Evolutionary conservation across 2,113 vertebrate genomes (phyloP), one percentile per base, ranked within the genome.

Genomic region (Corythornis cristatus): DNA sequence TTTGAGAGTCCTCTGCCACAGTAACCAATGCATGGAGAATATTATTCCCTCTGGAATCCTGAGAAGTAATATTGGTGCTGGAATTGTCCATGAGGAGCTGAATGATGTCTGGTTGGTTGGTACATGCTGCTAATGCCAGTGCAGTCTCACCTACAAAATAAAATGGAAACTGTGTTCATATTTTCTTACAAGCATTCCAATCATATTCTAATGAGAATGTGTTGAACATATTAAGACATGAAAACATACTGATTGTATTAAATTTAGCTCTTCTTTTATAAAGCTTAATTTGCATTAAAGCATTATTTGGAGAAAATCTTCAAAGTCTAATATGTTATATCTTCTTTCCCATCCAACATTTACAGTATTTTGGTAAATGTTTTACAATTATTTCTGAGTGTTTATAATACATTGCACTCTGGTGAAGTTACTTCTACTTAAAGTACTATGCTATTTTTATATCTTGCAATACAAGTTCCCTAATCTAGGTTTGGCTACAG

Each of bases 101-200:
- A 31, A 98, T 97, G 3, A 98, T 98, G 83, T 98, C 98, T 1
- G 97, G 97, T 65, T 98, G 98, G 83, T 98, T 98, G 95, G 98
- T 98, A 45, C 98, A 98, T 0, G 98, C 98, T 7, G 98, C 98
- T 89, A 98, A 77, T 2, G 98, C 98, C 91, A 98, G 89, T 2
- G 98, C 97, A 5, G 98, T 98, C 86, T 98, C 98, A 3, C 98
- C 98, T 98, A 20, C 7, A 48, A 33, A 53, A 80, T 25, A 75
- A 81, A 53, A 62, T 9, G 8, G 3, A 77, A 60, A 35, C 28
- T 15, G 12, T 15, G 29, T 29, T 85, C 9, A 14, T 25, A 20
- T 18, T 66, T 70, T 61, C 51, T 29, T 61, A 48, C n/a, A 43
- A 37, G 11, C 46, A 70, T 68, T 78, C 46, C 83, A 78, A 86